A percentile compares a stretch with the other conserved stretches of the same genome.
phyloP scores from a whole-genome alignment of 2,797 vertebrate species.

The Hozukius guyotensis region DNA sequence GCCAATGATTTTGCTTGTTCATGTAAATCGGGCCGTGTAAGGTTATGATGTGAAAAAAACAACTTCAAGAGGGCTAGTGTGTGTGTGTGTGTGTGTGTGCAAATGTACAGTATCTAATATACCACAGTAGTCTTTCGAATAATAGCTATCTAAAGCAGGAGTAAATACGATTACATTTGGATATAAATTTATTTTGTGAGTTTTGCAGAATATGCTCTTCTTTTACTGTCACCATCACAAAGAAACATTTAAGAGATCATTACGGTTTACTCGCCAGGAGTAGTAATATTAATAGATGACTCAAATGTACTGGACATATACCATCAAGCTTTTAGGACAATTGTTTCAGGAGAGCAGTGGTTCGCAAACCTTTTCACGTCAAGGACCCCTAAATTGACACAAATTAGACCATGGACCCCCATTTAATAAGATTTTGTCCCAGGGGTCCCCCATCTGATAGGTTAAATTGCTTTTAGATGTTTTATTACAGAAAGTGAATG shows the following conservation, averaged over 20 bases:
- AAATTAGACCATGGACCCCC: too few species aligned
- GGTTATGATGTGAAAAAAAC: neutral
- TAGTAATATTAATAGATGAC: neutral
- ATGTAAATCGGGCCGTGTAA: slow-evolving; percentile 9
- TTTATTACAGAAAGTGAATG: too few species aligned
- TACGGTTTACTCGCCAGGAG: neutral
- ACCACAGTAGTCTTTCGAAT: neutral
- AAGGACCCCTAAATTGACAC: too few species aligned
- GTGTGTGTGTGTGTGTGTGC: neutral
- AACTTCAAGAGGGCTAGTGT: neutral
- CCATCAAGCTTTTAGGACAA: neutral
- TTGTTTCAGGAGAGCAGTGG: neutral
- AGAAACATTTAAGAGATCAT: neutral
- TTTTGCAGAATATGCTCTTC: neutral
- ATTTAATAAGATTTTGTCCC: too few species aligned
- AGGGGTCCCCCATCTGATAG: too few species aligned
- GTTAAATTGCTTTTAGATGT: too few species aligned
- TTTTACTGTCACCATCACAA: neutral
- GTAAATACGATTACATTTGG: neutral
- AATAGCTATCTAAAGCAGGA: neutral
- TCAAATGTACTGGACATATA: neutral
- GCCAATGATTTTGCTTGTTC: slow-evolving; percentile 26
- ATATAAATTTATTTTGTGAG: neutral
- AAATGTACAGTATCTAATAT: neutral
- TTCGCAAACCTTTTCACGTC: too few species aligned